These are phyloP conservation scores for Hemiscyllium ocellatum DNA, from an alignment of 2,113 vertebrate genomes.

Conservation along the genomic window DNA sequence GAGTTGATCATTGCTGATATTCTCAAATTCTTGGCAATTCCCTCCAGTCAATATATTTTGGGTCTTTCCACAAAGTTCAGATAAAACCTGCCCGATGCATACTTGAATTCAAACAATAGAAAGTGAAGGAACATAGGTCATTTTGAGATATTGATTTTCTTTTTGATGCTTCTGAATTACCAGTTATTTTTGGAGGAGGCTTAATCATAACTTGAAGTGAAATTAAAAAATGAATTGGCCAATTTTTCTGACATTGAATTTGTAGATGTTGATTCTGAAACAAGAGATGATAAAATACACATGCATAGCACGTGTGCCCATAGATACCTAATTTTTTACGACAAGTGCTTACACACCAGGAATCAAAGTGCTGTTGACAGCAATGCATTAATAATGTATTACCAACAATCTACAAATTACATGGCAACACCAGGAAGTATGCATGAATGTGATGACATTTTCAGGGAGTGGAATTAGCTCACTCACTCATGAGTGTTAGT, in stretches of 20 bases:
- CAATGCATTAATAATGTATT: background rate
- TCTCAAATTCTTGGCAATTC: constrained; percentile 2
- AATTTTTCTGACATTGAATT: background rate
- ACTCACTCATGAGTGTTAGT: background rate
- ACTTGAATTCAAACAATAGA: background rate
- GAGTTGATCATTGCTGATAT: background rate
- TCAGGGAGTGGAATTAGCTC: background rate
- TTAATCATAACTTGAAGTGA: background rate
- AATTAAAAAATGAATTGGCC: background rate
- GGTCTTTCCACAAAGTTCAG: background rate
- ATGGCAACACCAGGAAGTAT: background rate
- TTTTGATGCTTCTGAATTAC: background rate
- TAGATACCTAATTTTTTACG: background rate
- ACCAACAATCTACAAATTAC: background rate
- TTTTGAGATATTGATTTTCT: background rate
- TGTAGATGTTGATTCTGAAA: background rate
- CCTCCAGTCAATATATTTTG: background rate
- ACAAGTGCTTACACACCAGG: background rate
- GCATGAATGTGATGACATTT: background rate
- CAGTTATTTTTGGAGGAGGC: background rate
- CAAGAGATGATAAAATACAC: background rate
- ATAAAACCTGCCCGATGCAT: background rate
- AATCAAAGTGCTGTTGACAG: background rate
- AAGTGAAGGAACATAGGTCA: background rate
- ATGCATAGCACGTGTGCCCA: background rate